Percentiles rank a stretch among this genome's conserved stretches.
Conservation (phyloP, 2,113 vertebrate genomes). For the Hassar affinis region DNA sequence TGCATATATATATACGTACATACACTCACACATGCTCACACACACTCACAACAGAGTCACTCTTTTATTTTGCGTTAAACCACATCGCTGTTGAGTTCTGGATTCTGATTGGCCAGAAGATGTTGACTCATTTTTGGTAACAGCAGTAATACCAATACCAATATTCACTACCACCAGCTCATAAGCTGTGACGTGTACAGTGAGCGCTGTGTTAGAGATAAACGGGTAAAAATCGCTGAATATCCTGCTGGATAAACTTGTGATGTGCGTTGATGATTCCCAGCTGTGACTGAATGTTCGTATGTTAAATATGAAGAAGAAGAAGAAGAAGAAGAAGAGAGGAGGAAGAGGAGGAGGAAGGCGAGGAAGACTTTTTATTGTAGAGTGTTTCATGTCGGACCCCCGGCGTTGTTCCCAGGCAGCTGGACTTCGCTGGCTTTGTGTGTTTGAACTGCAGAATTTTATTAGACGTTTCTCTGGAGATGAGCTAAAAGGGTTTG, state of each 20-base stretch:
- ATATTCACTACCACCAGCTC: not conserved
- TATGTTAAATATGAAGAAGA: too few relatives aligned
- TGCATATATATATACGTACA: too few relatives aligned
- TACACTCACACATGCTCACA: too few relatives aligned
- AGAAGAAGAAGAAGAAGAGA: too few relatives aligned
- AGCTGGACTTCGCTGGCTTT: conserved; percentile 5
- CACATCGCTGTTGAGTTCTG: not conserved
- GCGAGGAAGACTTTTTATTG: not conserved
- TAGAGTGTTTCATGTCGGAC: not conserved
- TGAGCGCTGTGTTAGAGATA: not conserved
- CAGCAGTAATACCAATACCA: too few relatives aligned
- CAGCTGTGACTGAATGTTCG: conserved; percentile 6
- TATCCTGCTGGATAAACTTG: not conserved
- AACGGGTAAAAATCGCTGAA: not conserved
- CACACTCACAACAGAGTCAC: too few relatives aligned
- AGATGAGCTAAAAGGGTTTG: conserved; percentile 32
- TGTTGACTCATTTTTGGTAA: not conserved
- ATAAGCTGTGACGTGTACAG: too few relatives aligned
- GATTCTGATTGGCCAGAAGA: not conserved
- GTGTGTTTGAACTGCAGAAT: conserved; percentile 45
- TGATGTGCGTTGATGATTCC: conserved; percentile 19
- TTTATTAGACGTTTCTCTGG: conserved; percentile 50
- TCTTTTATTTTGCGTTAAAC: too few relatives aligned
- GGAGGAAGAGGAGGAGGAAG: not conserved
- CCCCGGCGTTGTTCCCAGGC: not conserved